Evolutionary conservation across 2,797 vertebrate species (phyloP).

Genomic region (Loriculus beryllinus): DNA sequence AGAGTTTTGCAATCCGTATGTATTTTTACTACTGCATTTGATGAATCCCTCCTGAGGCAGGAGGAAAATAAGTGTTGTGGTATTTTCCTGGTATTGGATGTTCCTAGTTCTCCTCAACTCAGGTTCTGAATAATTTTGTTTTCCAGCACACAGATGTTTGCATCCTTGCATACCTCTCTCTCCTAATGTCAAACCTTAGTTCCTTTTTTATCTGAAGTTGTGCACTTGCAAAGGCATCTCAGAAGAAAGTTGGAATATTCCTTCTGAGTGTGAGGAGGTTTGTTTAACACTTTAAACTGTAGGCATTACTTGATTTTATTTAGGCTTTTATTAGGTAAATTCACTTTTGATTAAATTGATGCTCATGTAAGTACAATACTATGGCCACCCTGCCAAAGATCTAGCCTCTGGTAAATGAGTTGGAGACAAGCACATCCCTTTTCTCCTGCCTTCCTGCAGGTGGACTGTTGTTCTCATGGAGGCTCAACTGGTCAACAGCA

Average conservation of each 20-base stretch:
- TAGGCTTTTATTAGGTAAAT: background rate
- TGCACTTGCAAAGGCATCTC: background rate
- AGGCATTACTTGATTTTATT: background rate
- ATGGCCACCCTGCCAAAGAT: background rate
- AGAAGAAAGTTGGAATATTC: background rate
- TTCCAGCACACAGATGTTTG: background rate
- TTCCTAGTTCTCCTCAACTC: background rate
- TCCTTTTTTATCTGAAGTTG: background rate
- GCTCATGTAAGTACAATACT: background rate
- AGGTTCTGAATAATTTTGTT: background rate
- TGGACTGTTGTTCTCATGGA: rapidly evolving
- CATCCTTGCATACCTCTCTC: background rate
- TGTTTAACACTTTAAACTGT: background rate
- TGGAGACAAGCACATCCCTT: rapidly evolving
- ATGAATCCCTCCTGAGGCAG: background rate
- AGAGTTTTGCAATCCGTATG: background rate
- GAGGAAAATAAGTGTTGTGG: background rate
- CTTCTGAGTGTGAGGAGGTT: background rate
- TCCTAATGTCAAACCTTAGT: background rate
- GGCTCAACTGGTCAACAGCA: background rate
- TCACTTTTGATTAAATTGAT: background rate
- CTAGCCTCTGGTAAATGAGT: background rate
- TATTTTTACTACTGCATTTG: background rate
- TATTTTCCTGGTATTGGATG: background rate
- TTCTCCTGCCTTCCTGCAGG: background rate